A percentile compares a stretch with the other conserved stretches of the same genome.
Conservation (phyloP, 2,888 invertebrate genomes). For the Dryococelus australis region DNA sequence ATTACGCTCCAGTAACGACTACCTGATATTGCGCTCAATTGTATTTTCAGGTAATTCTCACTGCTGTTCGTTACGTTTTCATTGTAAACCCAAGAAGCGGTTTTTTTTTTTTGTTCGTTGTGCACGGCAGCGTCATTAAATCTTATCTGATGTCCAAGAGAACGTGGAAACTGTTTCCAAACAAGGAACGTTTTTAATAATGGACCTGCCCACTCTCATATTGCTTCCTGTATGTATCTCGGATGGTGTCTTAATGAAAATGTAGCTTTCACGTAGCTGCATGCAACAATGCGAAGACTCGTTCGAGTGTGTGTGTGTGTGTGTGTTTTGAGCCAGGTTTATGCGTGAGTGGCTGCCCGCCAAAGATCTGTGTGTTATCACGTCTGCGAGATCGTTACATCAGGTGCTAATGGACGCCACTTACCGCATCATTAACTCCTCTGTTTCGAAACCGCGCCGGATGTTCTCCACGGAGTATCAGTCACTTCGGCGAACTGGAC, state of each 20-base stretch:
- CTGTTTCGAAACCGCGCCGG: background rate
- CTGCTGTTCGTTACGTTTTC: too few species aligned
- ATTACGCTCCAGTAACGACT: too few species aligned
- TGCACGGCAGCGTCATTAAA: background rate
- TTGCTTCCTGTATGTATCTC: background rate
- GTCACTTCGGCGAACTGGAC: background rate
- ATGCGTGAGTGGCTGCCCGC: background rate
- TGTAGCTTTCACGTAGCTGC: background rate
- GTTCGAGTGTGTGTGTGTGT: background rate
- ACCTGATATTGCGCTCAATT: too few species aligned
- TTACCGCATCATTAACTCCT: conserved; percentile 7
- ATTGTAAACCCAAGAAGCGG: too few species aligned
- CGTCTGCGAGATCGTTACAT: background rate
- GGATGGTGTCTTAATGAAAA: background rate
- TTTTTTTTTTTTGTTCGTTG: too few species aligned
- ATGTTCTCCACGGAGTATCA: background rate
- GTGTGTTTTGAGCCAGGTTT: background rate
- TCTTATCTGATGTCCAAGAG: background rate
- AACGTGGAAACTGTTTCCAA: background rate
- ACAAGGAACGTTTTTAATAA: background rate
- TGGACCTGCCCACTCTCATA: background rate
- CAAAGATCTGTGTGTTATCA: background rate
- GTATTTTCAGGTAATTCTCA: too few species aligned
- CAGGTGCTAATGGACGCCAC: background rate
- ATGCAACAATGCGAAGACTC: background rate